Evolutionary conservation across 2,113 vertebrate species (phyloP).

Genomic region (Ctenodactylus gundi): DNA sequence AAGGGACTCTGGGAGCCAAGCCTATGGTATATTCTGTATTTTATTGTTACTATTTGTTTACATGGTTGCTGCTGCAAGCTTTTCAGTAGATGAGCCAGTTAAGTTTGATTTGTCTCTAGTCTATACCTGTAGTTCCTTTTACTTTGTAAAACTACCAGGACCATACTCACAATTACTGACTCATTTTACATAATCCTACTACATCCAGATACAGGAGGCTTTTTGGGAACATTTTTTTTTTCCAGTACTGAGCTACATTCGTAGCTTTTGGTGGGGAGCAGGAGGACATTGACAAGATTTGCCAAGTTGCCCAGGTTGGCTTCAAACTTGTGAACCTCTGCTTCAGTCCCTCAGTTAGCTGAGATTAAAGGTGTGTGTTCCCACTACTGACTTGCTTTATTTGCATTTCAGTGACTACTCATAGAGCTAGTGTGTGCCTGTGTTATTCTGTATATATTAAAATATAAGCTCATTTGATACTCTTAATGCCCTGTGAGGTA

Average conservation of each 20-base stretch:
- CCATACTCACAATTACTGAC: neutral
- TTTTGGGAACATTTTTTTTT: neutral
- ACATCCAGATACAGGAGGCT: too few species aligned
- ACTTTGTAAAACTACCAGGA: neutral
- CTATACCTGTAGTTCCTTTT: neutral
- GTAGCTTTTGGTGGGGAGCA: too few species aligned
- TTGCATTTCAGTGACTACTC: too few species aligned
- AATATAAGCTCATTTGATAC: neutral
- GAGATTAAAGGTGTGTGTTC: neutral
- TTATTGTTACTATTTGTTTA: neutral
- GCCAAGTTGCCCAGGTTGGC: neutral
- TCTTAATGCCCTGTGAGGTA: neutral
- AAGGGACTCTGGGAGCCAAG: neutral
- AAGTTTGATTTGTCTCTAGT: neutral
- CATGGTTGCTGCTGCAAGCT: neutral
- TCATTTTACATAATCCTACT: neutral
- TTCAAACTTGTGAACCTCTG: neutral
- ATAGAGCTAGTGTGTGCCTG: neutral
- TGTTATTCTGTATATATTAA: neutral
- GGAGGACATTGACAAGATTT: neutral
- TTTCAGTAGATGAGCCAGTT: neutral
- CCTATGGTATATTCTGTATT: neutral
- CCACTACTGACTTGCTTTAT: too few species aligned
- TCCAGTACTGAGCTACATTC: too few species aligned
- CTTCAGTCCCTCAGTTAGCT: neutral